phyloP scores from a whole-genome alignment of 2,797 vertebrate genomes.

The Oreonectes daqikongensis region DNA sequence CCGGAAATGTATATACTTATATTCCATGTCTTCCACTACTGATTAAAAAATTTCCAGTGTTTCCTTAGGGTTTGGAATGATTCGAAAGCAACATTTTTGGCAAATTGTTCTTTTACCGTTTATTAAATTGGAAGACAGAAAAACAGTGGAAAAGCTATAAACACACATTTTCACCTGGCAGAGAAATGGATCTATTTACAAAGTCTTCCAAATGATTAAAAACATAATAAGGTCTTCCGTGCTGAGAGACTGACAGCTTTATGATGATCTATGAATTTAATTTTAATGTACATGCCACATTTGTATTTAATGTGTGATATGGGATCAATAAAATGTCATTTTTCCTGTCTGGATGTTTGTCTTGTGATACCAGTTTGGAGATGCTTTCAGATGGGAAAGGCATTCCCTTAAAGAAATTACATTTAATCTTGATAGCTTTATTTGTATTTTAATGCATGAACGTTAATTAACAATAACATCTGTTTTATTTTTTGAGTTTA shows the following conservation, averaged over 20 bases:
- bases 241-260: constrained; percentile 23
- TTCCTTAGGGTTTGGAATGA: constrained; percentile 1
- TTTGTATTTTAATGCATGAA: neutral
- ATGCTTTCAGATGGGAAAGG: neutral
- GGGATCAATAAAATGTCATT: constrained; percentile 19
- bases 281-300: constrained; percentile 17
- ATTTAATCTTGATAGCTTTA: neutral
- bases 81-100: neutral
- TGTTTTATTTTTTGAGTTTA: neutral
- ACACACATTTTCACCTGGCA: constrained; percentile 38
- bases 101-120: constrained; percentile 14
- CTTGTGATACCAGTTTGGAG: constrained; percentile 6
- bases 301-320: constrained; percentile 24
- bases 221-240: constrained; percentile 29
- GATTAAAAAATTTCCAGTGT: neutral
- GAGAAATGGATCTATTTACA: constrained; percentile 24
- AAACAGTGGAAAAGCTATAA: neutral
- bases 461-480: neutral
- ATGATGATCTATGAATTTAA: constrained; percentile 29
- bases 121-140: constrained; percentile 18
- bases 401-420: neutral
- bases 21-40: constrained; percentile 6
- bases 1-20: neutral
- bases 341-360: constrained; percentile 4
- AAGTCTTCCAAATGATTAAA: constrained; percentile 42